These are phyloP conservation scores for Aphodius sticticus DNA, from an alignment of 2,888 invertebrate species.

Conservation along the genomic window DNA sequence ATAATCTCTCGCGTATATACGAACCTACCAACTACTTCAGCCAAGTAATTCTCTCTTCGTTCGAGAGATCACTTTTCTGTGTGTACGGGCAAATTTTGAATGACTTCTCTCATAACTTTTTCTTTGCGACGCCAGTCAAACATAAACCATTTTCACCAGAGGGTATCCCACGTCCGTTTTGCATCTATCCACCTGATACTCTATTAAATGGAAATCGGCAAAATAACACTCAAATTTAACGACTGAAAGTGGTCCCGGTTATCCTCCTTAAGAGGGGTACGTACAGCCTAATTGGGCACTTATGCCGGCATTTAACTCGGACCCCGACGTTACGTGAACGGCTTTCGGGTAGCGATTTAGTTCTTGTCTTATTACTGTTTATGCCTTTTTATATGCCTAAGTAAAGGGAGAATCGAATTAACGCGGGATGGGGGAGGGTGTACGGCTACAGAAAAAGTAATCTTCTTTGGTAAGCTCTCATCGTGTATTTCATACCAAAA, in stretches of 20 bases:
- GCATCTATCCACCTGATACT: not conserved
- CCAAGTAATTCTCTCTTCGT: too few relatives aligned
- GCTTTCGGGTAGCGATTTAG: not conserved
- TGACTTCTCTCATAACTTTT: too few relatives aligned
- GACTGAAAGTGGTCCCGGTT: constrained; percentile 12
- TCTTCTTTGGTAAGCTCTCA: constrained; percentile 19
- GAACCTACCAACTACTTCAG: too few relatives aligned
- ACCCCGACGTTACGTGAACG: constrained; percentile 7
- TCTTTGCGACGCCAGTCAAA: too few relatives aligned
- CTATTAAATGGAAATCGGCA: constrained; percentile 9
- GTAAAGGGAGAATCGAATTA: constrained; percentile 17
- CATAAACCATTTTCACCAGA: too few relatives aligned
- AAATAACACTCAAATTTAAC: constrained; percentile 20
- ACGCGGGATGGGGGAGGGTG: not conserved
- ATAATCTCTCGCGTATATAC: too few relatives aligned
- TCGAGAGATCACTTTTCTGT: too few relatives aligned
- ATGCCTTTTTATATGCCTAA: constrained; percentile 23
- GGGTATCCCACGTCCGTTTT: too few relatives aligned
- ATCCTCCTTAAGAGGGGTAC: constrained; percentile 10
- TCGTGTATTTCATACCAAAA: not conserved
- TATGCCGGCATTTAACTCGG: not conserved
- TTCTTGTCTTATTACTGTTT: constrained; percentile 25
- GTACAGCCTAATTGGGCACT: constrained; percentile 15
- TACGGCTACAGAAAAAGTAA: constrained; percentile 10
- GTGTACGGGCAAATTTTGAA: too few relatives aligned